Percentiles rank a stretch among this genome's conserved stretches.
Conservation (phyloP, 2,113 vertebrate genomes). For the Aegotheles bennettii region DNA sequence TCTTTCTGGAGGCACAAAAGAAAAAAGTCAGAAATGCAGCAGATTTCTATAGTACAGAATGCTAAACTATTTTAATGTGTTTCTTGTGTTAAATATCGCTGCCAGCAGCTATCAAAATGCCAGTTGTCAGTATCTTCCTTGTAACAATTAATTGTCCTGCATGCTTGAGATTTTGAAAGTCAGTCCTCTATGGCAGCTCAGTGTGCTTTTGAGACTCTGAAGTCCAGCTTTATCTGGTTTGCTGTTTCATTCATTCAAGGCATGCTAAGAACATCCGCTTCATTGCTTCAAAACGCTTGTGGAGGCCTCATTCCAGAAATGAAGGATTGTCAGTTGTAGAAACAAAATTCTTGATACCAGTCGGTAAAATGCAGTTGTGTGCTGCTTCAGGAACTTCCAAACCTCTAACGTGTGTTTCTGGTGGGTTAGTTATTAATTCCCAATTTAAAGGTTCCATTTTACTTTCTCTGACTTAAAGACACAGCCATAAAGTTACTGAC, state of each 20-base stretch:
- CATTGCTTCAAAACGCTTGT: not conserved
- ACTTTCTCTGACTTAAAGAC: not conserved
- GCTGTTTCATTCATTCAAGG: not conserved
- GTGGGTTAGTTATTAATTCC: not conserved
- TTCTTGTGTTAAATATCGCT: not conserved
- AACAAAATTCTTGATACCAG: not conserved
- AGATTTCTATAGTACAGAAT: not conserved
- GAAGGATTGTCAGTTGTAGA: not conserved
- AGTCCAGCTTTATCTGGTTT: not conserved
- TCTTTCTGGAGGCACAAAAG: not conserved
- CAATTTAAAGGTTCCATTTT: not conserved
- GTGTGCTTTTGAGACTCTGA: not conserved
- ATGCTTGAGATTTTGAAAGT: not conserved
- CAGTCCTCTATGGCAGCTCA: not conserved
- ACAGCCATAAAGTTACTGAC: not conserved
- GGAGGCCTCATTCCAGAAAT: not conserved
- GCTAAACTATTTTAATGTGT: not conserved
- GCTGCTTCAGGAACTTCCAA: not conserved
- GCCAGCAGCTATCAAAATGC: not conserved
- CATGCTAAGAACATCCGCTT: not conserved
- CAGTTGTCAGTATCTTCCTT: not conserved
- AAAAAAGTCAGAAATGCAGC: not conserved
- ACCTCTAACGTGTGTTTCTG: not conserved
- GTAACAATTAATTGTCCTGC: not conserved
- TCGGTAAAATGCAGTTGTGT: not conserved